These are phyloP conservation scores for Vespertilio murinus DNA, from an alignment of 2,797 vertebrate species.

Conservation along the genomic window DNA sequence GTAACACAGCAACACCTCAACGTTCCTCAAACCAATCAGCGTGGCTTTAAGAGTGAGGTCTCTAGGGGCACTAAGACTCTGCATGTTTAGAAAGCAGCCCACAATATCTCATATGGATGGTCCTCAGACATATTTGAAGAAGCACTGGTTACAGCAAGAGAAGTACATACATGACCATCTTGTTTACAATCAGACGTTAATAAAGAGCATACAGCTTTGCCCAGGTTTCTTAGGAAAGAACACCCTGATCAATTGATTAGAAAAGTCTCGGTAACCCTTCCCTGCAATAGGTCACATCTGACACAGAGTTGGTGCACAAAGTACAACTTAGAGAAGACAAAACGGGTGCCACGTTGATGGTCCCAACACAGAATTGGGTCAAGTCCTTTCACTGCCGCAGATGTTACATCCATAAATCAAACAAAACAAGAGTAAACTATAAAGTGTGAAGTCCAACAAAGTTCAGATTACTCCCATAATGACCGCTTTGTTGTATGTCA, in stretches of 20 bases:
- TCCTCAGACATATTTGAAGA: background rate
- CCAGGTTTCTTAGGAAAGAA: background rate
- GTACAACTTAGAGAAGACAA: background rate
- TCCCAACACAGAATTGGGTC: background rate
- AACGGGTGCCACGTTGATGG: background rate
- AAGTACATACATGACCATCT: background rate
- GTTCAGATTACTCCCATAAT: conserved; percentile 1
- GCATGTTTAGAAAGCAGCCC: background rate
- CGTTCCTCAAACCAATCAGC: background rate
- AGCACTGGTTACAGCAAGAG: background rate
- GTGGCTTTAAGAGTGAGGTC: background rate
- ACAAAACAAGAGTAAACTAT: background rate
- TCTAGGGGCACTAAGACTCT: background rate
- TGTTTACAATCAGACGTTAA: background rate
- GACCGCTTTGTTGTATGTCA: background rate
- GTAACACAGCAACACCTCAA: background rate
- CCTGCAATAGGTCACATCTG: background rate
- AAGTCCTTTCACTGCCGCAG: background rate
- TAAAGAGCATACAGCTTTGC: background rate
- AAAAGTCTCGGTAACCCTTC: background rate
- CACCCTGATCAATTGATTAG: background rate
- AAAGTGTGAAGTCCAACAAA: background rate
- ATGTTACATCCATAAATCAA: background rate
- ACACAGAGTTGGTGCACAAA: background rate
- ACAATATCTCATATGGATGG: background rate